Conservation (phyloP, 2,113 vertebrate genomes). For the Hemibagrus wyckioides region DNA sequence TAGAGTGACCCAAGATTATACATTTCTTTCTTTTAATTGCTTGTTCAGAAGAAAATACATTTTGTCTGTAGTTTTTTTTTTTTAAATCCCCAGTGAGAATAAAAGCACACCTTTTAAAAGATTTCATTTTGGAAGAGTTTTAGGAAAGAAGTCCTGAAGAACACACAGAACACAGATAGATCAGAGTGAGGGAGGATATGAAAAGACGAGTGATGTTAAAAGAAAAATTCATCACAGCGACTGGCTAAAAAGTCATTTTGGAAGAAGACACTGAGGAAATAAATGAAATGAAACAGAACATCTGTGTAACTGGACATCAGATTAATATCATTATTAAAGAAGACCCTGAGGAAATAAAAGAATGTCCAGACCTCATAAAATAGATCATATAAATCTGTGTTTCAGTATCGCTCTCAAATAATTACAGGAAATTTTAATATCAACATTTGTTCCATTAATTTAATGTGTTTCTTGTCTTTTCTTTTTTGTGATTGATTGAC, state of each 20-base stretch:
- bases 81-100: neutral
- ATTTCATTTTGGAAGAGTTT: neutral
- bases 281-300: neutral
- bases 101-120: neutral
- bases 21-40: neutral
- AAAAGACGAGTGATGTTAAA: too few species aligned
- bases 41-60: neutral
- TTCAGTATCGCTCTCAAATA: neutral
- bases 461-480: neutral
- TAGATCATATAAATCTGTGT: neutral
- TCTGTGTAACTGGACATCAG: neutral
- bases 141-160: neutral
- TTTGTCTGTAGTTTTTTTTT: neutral
- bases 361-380: neutral
- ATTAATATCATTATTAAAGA: neutral
- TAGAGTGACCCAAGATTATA: neutral
- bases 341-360: neutral
- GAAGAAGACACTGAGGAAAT: neutral
- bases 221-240: too few species aligned
- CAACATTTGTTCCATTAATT: neutral
- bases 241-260: neutral
- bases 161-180: neutral
- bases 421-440: neutral
- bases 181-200: neutral
- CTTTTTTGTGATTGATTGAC: too few species aligned